Conservation (phyloP, 2,113 vertebrate genomes). For the Carettochelys insculpta region DNA sequence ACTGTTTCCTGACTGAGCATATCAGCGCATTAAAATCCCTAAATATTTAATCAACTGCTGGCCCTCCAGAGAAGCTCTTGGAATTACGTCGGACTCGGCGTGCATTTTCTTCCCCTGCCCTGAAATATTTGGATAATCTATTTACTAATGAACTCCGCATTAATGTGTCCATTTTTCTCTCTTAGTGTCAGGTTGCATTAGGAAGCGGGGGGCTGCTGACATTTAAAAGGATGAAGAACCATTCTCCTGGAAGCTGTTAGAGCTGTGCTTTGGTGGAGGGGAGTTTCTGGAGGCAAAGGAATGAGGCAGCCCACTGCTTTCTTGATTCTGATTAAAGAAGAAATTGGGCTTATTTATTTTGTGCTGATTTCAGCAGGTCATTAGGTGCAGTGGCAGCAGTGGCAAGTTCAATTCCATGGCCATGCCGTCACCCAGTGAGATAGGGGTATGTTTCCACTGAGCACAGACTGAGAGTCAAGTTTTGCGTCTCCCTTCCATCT, state of each 20-base stretch:
- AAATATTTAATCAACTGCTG: conserved; percentile 75
- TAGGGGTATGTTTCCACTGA: too few species aligned
- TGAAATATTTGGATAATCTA: conserved; percentile 50
- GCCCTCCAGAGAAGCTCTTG: conserved; percentile 40
- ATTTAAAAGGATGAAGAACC: conserved; percentile 64
- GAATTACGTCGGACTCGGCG: conserved; percentile 19
- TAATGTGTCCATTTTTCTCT: conserved; percentile 27
- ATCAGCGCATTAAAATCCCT: conserved; percentile 74
- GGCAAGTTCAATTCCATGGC: neutral
- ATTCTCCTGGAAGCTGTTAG: conserved; percentile 54
- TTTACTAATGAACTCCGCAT: conserved; percentile 56
- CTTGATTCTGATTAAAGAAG: neutral
- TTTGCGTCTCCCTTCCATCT: too few species aligned
- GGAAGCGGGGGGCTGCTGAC: conserved; percentile 49
- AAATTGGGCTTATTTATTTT: neutral
- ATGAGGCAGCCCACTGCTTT: neutral
- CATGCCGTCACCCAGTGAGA: too few species aligned
- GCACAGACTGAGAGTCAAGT: too few species aligned
- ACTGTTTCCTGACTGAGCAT: conserved; percentile 67
- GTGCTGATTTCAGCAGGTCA: neutral
- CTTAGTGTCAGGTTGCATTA: conserved; percentile 34
- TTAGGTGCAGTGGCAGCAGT: neutral
- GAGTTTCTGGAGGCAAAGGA: conserved; percentile 28
- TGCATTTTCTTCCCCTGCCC: neutral
- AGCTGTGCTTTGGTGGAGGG: neutral